Evolutionary conservation across 2,888 invertebrate species (phyloP).

Genomic region (Sinodicranocentrus sp.): DNA sequence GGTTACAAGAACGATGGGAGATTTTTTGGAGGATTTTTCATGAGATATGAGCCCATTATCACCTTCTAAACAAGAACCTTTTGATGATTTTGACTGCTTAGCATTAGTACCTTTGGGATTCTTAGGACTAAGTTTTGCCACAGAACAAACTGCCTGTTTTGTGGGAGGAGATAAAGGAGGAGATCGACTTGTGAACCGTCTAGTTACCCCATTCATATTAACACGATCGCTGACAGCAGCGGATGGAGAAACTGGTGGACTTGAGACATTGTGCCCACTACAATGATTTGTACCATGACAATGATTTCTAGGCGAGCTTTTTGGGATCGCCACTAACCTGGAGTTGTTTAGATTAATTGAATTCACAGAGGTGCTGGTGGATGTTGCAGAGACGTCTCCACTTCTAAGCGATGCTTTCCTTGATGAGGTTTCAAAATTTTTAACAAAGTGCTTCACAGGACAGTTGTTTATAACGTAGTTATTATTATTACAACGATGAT

Average conservation of each 20-base stretch:
- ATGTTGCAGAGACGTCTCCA: conserved; percentile 35
- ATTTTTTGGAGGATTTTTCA: conserved; percentile 52
- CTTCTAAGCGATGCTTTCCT: conserved; percentile 61
- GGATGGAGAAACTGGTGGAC: conserved; percentile 50
- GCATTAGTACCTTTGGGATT: conserved; percentile 58
- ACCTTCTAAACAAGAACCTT: conserved; percentile 36
- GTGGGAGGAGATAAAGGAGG: conserved; percentile 53
- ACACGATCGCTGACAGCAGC: conserved; percentile 31
- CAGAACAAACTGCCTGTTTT: conserved; percentile 26
- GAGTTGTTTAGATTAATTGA: conserved; percentile 23
- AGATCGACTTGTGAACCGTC: conserved; percentile 62
- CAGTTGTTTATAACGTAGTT: conserved; percentile 48
- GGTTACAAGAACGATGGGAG: conserved; percentile 71
- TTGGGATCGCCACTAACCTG: conserved; percentile 60
- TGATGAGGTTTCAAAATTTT: conserved; percentile 41
- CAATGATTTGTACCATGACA: conserved; percentile 67
- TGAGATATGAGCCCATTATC: conserved; percentile 49
- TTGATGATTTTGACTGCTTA: conserved; percentile 46
- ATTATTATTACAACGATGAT: conserved; percentile 50
- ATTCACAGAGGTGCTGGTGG: conserved; percentile 9
- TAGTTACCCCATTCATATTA: conserved; percentile 52
- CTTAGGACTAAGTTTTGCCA: conserved; percentile 34
- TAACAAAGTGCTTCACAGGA: conserved; percentile 61
- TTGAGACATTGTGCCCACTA: conserved; percentile 34
- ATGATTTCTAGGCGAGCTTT: conserved; percentile 68